Percentiles rank a stretch among this genome's conserved stretches.
phyloP scores from a whole-genome alignment of 2,797 vertebrate genomes.

The Holocentrus rufus region DNA sequence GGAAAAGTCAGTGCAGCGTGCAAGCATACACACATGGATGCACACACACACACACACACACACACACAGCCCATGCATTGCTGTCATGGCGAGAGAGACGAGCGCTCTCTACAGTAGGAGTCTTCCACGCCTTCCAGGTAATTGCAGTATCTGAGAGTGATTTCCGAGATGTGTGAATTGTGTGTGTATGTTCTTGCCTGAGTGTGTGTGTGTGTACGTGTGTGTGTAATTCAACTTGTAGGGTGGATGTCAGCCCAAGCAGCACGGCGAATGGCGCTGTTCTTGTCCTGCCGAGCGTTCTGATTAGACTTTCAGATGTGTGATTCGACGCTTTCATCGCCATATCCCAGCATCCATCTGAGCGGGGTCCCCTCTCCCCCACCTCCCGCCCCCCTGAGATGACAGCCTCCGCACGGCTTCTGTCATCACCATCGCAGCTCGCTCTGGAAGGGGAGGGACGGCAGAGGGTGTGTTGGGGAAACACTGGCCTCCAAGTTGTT shows the following conservation, averaged over 20 bases:
- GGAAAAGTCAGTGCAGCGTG: background rate
- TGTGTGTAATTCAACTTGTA: slow-evolving; percentile 29
- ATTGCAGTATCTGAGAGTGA: slow-evolving; percentile 68
- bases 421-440: slow-evolving; percentile 24
- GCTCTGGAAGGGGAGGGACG: background rate
- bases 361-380: slow-evolving; percentile 30
- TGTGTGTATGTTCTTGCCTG: background rate
- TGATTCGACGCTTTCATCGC: slow-evolving; percentile 68
- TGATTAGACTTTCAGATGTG: slow-evolving; percentile 81
- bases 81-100: slow-evolving; percentile 21
- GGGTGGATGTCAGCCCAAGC: slow-evolving; percentile 47
- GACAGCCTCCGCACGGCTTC: slow-evolving; percentile 14
- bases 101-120: slow-evolving; percentile 22
- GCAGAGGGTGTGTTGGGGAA: slow-evolving; percentile 2
- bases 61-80: slow-evolving; percentile 30
- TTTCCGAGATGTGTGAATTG: slow-evolving; percentile 52
- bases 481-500: slow-evolving; percentile 29
- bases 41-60: slow-evolving; percentile 15
- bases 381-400: slow-evolving; percentile 38
- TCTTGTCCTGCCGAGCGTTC: slow-evolving; percentile 73
- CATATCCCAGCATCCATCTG: slow-evolving; percentile 40
- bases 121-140: slow-evolving; percentile 59
- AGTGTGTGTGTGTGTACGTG: background rate
- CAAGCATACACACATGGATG: background rate
- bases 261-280: slow-evolving; percentile 12